Evolutionary conservation across 2,113 vertebrate genomes (phyloP).

Genomic region (Phylloscopus trochilus): DNA sequence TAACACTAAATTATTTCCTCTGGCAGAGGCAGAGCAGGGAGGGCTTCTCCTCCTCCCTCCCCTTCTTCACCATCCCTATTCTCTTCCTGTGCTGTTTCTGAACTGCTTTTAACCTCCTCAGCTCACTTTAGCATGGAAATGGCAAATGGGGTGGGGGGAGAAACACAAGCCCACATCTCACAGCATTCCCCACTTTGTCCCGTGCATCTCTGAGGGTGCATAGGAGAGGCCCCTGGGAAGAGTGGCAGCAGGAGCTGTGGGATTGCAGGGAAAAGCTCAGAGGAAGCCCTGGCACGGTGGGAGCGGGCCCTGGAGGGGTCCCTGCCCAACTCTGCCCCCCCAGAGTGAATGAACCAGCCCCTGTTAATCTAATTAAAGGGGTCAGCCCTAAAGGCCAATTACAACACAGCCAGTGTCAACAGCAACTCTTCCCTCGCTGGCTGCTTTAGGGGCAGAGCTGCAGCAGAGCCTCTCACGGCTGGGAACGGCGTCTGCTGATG

Average conservation of each 20-base stretch:
- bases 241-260: background rate
- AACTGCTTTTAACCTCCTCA: background rate
- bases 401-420: background rate
- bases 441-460: background rate
- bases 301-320: background rate
- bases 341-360: background rate
- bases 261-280: background rate
- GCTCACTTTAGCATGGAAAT: background rate
- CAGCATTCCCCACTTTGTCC: background rate
- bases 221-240: background rate
- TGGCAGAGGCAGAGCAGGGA: background rate
- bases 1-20: constrained; percentile 43
- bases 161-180: background rate
- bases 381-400: background rate
- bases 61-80: background rate
- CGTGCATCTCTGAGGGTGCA: fast-evolving
- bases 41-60: background rate
- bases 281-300: fast-evolving
- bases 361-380: constrained; percentile 13
- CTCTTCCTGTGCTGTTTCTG: background rate
- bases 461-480: background rate
- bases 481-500: fast-evolving
- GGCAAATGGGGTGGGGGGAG: background rate
- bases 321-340: background rate
- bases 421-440: background rate